Conservation (phyloP, 2,113 vertebrate species). For the Phycodurus eques region DNA sequence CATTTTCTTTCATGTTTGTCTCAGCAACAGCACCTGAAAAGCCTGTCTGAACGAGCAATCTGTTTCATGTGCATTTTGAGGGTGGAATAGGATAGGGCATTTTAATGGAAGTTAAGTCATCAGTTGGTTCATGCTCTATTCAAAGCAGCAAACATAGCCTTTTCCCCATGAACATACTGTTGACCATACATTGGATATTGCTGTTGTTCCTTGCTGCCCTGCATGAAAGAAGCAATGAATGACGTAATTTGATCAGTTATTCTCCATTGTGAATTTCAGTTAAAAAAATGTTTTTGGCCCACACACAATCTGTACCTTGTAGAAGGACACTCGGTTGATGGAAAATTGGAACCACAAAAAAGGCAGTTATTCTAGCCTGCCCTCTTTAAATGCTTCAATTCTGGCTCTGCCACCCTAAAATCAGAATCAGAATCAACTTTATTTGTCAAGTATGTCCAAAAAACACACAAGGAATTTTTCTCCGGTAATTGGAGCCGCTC, state of each 20-base stretch:
- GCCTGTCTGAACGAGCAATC: constrained; percentile 5
- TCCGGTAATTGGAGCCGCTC: too few species aligned
- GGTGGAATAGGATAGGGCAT: constrained; percentile 39
- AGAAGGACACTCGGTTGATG: too few species aligned
- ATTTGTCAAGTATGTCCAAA: too few species aligned
- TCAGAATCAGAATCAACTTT: too few species aligned
- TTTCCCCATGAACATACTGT: not conserved
- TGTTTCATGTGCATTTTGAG: constrained; percentile 51
- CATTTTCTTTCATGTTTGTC: constrained; percentile 49
- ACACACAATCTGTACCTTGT: too few species aligned
- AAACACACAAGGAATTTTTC: too few species aligned
- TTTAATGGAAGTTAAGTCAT: constrained; percentile 35
- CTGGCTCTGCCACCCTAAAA: too few species aligned
- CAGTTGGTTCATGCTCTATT: constrained; percentile 26
- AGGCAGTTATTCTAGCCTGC: too few species aligned
- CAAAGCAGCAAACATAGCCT: constrained; percentile 8
- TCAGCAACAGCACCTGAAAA: not conserved
- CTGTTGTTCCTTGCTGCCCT: not conserved
- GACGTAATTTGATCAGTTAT: not conserved
- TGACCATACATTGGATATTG: not conserved
- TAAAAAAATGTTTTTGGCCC: too few species aligned
- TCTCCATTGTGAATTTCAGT: not conserved
- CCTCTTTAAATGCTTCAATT: too few species aligned
- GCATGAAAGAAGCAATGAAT: not conserved
- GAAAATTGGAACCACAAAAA: too few species aligned